Evolutionary conservation across 2,113 vertebrate species (phyloP), one percentile per base, ranked within the genome.

Genomic region (Pycnonotus jocosus): DNA sequence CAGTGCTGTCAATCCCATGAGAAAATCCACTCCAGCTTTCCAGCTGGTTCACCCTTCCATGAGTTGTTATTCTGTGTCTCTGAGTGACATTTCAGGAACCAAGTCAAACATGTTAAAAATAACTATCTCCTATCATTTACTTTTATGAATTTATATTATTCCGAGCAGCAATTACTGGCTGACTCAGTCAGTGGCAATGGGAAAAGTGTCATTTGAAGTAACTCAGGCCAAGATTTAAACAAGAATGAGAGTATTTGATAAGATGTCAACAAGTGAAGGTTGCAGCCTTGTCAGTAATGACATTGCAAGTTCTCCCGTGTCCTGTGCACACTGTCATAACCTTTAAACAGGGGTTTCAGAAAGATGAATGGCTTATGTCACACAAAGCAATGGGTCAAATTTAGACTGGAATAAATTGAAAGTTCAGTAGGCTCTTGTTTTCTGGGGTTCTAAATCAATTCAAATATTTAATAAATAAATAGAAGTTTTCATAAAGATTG

Each of bases 111-210:
- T 74, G 66, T 91, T 93, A 95, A 95, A 95, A 95, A 94, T 87
- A 95, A 66, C 81, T 50, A 73, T 77, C 58, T 87, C 38, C n/a
- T 81, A 83, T 72, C 19, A 70, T 86, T 94, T 95, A 78, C 92
- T 96, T 87, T 89, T 85, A 94, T 77, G 74, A 90, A 82, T 95
- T 91, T 96, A 11, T 91, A 95, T 95, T 92, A 90, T 95, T 96
- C 94, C 87, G 35, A 91, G 94, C 81, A 76, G 78, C 68, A 93
- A 81, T 89, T 94, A 87, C 78, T 58, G 88, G 28, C 72, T 93
- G 90, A 94, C 53, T 95, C 81, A 92, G 69, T 78, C 15, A 2
- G 37, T 85, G 84, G 54, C 66, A 80, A 66, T 47, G 42, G 45
- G 38, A 91, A 22, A 95, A 85, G 74, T 91, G 87, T 91, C 81